Percentiles rank a stretch among this genome's conserved stretches.
Evolutionary conservation across 2,888 invertebrate genomes (phyloP).

Genomic region (Barypeithes pellucidus): DNA sequence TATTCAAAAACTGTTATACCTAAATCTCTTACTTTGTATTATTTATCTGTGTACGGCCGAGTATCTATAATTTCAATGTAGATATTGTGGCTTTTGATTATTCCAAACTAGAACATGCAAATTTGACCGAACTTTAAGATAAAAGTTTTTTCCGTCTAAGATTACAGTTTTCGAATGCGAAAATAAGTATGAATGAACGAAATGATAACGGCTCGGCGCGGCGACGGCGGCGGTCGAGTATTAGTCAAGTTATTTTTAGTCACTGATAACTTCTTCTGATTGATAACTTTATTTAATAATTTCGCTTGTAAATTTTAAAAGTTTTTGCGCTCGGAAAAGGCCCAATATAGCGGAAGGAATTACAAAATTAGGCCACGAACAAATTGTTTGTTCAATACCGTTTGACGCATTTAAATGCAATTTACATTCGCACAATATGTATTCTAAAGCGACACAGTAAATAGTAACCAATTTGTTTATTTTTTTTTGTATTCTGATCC

Average conservation of each 20-base stretch:
- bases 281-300: conserved; percentile 24
- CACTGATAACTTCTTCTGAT: conserved; percentile 19
- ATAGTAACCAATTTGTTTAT: too few species aligned
- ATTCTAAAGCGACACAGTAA: too few species aligned
- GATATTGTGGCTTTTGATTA: conserved; percentile 15
- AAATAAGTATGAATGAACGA: conserved; percentile 27
- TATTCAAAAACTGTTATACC: too few species aligned
- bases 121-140: conserved; percentile 9
- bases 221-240: conserved; percentile 2
- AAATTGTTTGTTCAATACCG: too few species aligned
- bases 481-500: too few species aligned
- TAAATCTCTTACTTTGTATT: too few species aligned
- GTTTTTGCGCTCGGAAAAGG: too few species aligned
- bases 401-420: too few species aligned
- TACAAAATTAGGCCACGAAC: too few species aligned
- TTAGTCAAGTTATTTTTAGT: conserved; percentile 19
- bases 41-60: background rate
- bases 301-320: background rate
- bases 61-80: background rate
- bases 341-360: too few species aligned
- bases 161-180: conserved; percentile 8
- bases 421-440: too few species aligned
- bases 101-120: conserved; percentile 8
- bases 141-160: conserved; percentile 17
- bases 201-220: background rate